Percentiles rank a stretch among this genome's conserved stretches.
phyloP scores from a whole-genome alignment of 2,888 invertebrate species.

The Entomobrya multifasciata region DNA sequence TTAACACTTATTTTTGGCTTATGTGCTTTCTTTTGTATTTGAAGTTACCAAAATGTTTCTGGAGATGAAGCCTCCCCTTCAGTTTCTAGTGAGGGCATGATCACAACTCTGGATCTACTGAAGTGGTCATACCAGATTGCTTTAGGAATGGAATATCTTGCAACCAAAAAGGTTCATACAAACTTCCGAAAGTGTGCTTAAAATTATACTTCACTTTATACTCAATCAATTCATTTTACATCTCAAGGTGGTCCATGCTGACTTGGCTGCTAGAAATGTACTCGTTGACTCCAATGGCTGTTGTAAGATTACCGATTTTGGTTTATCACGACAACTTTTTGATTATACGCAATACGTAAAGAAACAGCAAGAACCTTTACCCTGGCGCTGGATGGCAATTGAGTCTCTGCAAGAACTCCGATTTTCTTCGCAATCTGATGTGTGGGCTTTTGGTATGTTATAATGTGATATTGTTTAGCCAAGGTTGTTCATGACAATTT shows the following conservation, averaged over 20 bases:
- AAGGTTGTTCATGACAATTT: not conserved
- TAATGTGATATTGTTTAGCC: not conserved
- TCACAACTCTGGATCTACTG: constrained; percentile 58
- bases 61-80: not conserved
- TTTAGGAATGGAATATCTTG: constrained; percentile 68
- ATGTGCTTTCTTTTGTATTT: not conserved
- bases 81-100: not conserved
- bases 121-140: constrained; percentile 72
- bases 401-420: constrained; percentile 64
- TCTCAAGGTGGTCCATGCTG: constrained; percentile 71
- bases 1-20: not conserved
- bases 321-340: constrained; percentile 70
- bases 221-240: no score
- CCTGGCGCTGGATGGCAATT: constrained; percentile 72
- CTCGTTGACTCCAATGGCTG: constrained; percentile 50
- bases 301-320: constrained; percentile 75
- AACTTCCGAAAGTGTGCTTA: no score
- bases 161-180: constrained; percentile 71
- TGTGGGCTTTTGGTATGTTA: constrained; percentile 67
- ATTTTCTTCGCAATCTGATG: constrained; percentile 71
- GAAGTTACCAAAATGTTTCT: constrained; percentile 44
- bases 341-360: constrained; percentile 74
- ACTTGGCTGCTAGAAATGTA: constrained; percentile 72
- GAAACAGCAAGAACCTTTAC: constrained; percentile 71
- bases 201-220: no score